Conservation (phyloP, 2,797 vertebrate genomes). For the Cygnus olor region DNA sequence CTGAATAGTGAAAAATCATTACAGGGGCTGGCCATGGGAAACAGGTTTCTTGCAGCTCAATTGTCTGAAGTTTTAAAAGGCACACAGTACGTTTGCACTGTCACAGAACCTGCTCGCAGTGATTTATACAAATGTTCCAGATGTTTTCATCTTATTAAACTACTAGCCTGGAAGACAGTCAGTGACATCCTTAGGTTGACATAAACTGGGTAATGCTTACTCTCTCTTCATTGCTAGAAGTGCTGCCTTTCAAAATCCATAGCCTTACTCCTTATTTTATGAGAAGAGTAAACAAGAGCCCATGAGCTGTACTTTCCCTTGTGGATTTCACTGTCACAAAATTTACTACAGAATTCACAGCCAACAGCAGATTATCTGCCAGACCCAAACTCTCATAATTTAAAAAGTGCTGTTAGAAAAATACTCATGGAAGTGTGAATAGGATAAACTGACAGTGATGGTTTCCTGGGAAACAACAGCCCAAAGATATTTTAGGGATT, state of each 20-base stretch:
- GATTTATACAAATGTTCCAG: neutral
- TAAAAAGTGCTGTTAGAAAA: neutral
- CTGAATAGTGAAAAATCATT: neutral
- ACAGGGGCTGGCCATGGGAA: neutral
- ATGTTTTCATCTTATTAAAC: neutral
- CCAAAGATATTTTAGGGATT: neutral
- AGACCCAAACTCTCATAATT: neutral
- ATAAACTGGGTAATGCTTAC: neutral
- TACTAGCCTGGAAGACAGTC: neutral
- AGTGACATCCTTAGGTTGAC: neutral
- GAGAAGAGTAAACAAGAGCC: neutral
- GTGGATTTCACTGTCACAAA: neutral
- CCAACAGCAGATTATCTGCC: neutral
- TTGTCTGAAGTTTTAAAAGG: neutral
- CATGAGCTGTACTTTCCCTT: neutral
- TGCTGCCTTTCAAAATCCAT: neutral
- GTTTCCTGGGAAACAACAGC: slow-evolving; percentile 30
- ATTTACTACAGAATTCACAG: neutral
- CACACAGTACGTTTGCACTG: fast-evolving
- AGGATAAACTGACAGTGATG: neutral
- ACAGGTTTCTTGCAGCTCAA: neutral
- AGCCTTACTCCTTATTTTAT: neutral
- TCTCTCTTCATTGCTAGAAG: neutral
- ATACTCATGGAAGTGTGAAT: neutral
- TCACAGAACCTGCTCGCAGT: neutral